phyloP scores from a whole-genome alignment of 2,888 invertebrate genomes.

The Aricia artaxerxes region DNA sequence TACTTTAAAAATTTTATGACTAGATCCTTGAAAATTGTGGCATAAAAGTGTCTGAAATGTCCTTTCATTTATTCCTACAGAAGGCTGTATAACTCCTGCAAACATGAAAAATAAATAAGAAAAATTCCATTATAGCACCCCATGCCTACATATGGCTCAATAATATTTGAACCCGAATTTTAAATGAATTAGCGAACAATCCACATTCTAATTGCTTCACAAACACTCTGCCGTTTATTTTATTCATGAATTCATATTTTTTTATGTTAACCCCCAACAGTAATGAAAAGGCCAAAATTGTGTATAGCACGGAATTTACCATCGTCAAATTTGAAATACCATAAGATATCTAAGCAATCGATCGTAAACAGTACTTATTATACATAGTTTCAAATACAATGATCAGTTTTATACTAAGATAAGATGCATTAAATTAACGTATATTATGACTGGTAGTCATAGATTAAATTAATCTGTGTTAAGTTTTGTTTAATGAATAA shows the following conservation, averaged over 20 bases:
- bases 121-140: neutral
- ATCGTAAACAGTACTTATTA: neutral
- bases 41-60: neutral
- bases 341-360: neutral
- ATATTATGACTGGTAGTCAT: too few relatives aligned
- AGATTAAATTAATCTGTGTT: too few relatives aligned
- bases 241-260: constrained; percentile 12
- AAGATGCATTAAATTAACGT: too few relatives aligned
- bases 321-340: neutral
- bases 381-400: neutral
- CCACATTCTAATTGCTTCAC: neutral
- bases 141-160: neutral
- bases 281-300: neutral
- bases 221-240: neutral
- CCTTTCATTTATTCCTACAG: neutral
- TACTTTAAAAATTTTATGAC: neutral
- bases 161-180: constrained; percentile 3
- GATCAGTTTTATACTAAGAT: too few relatives aligned
- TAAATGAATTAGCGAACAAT: constrained; percentile 11
- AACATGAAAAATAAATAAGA: neutral
- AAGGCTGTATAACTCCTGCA: neutral
- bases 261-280: neutral
- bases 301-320: neutral
- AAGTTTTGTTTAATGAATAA: too few relatives aligned
- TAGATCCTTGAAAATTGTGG: neutral